Conservation (phyloP, 2,797 vertebrate genomes). For the Chanos chanos region DNA sequence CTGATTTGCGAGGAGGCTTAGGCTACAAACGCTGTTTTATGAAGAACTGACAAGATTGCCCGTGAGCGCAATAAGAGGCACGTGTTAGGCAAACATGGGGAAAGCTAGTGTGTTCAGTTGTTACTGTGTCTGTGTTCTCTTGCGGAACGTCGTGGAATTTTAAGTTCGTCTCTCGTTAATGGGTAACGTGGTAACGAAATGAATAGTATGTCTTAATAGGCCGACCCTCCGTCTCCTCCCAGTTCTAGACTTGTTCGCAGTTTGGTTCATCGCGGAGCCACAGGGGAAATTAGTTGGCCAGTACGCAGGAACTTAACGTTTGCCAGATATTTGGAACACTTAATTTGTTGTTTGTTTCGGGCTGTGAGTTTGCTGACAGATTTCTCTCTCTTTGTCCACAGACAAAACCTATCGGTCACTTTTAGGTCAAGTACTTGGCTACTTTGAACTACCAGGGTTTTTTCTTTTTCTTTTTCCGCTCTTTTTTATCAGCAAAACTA, state of each 20-base stretch:
- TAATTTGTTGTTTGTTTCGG: not conserved
- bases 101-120: no score
- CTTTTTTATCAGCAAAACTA: no score
- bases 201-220: not conserved
- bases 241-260: slow-evolving; percentile 10
- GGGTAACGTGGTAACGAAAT: no score
- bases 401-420: not conserved
- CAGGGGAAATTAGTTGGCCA: not conserved
- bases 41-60: no score
- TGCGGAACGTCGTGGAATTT: not conserved
- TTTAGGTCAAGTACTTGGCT: not conserved
- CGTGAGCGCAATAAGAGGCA: no score
- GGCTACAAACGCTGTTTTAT: no score
- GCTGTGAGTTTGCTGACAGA: not conserved
- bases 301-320: not conserved
- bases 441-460: no score
- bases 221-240: slow-evolving; percentile 8
- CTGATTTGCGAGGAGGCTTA: no score
- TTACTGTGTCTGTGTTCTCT: no score
- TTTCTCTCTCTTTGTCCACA: not conserved
- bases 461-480: no score
- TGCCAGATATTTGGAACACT: not conserved
- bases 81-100: no score
- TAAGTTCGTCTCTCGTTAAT: not conserved
- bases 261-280: not conserved